Conservation (phyloP, 2,113 vertebrate genomes). For the Pseudopipra pipra region DNA sequence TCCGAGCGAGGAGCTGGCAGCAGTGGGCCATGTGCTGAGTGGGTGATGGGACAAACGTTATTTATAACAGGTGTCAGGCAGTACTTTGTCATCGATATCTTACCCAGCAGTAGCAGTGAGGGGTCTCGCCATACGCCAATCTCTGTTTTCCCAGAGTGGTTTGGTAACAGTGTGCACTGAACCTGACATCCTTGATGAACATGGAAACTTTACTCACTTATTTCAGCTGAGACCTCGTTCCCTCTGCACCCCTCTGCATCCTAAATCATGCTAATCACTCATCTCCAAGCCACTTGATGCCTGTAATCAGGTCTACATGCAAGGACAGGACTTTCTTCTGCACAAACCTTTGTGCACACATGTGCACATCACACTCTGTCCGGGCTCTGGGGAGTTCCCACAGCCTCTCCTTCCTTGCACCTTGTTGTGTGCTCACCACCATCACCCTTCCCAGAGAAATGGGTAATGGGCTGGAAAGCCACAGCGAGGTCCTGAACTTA, state of each 20-base stretch:
- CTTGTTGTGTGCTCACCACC: neutral
- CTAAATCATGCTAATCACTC: neutral
- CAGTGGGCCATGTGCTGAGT: conserved; percentile 31
- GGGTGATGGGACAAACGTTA: conserved; percentile 40
- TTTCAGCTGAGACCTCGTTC: neutral
- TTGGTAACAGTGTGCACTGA: neutral
- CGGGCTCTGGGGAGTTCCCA: neutral
- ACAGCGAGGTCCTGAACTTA: neutral
- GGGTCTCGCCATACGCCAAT: neutral
- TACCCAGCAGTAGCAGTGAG: neutral
- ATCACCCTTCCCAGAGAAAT: neutral
- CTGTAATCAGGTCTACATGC: no score
- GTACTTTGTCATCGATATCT: conserved; percentile 44
- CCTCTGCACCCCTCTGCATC: neutral
- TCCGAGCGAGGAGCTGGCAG: conserved; percentile 6
- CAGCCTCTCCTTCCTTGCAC: fast-evolving
- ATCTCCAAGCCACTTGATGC: fast-evolving
- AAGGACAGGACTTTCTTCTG: neutral
- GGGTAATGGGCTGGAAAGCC: neutral
- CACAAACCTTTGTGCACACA: fast-evolving
- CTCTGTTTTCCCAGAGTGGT: neutral
- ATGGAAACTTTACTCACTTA: neutral
- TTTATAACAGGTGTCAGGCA: conserved; percentile 54
- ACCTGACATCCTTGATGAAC: neutral
- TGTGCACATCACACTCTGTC: no score